phyloP scores from a whole-genome alignment of 2,113 vertebrate species.

The Caretta caretta region DNA sequence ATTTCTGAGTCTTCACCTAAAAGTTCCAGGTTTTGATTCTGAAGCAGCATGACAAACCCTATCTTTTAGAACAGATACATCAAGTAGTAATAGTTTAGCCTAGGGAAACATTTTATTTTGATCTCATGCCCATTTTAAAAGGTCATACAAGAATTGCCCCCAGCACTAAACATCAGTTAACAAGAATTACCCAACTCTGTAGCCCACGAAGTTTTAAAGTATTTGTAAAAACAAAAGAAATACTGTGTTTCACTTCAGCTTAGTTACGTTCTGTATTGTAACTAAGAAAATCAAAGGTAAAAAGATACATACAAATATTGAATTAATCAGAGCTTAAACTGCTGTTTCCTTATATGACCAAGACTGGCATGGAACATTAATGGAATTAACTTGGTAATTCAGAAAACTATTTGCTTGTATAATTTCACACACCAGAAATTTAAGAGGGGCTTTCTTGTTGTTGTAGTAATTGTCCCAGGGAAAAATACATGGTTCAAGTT shows the following conservation, averaged over 20 bases:
- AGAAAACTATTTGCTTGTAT: background rate
- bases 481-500: background rate
- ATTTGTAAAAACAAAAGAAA: background rate
- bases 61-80: fast-evolving
- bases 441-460: background rate
- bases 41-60: background rate
- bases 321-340: background rate
- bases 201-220: background rate
- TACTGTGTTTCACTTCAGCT: background rate
- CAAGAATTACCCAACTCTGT: background rate
- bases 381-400: background rate
- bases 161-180: background rate
- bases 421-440: background rate
- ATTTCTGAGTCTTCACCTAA: background rate
- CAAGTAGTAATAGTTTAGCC: background rate
- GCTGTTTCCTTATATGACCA: no score
- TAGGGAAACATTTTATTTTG: background rate
- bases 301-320: background rate
- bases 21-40: background rate
- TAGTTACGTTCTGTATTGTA: background rate
- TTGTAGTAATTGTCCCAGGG: background rate
- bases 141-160: background rate
- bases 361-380: background rate
- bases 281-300: background rate
- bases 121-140: background rate